Conservation (phyloP, 1,140 invertebrate species). For the Heterodera schachtii region DNA sequence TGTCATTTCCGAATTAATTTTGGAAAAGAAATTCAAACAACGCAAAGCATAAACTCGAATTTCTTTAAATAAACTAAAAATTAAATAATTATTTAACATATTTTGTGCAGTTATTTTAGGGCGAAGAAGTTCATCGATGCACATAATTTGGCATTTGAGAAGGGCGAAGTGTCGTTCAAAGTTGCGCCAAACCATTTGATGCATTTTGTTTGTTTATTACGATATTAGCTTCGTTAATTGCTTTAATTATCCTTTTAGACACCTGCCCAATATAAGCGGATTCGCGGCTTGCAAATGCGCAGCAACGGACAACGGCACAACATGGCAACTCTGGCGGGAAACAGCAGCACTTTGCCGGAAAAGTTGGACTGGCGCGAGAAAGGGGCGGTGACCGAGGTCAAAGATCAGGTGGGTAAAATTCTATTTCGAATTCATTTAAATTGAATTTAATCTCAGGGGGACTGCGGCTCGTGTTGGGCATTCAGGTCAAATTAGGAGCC, state of each 20-base stretch:
- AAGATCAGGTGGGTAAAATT: slow-evolving; percentile 78
- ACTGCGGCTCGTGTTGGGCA: slow-evolving; percentile 91
- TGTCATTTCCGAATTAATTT: too few species aligned
- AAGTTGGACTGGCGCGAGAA: slow-evolving; percentile 80
- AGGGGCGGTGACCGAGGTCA: slow-evolving; percentile 85
- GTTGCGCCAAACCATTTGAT: background rate
- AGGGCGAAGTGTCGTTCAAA: background rate
- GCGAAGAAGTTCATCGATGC: background rate
- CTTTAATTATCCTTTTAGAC: background rate
- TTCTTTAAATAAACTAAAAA: too few species aligned
- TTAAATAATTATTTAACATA: too few species aligned
- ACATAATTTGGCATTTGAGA: slow-evolving; percentile 10
- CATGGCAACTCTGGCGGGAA: background rate
- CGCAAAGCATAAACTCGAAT: too few species aligned
- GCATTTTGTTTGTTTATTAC: background rate
- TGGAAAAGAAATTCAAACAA: too few species aligned
- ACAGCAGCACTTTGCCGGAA: slow-evolving; percentile 50
- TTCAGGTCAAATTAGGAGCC: slow-evolving; percentile 69
- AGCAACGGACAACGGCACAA: background rate
- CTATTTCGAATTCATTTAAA: background rate
- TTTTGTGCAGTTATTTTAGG: background rate
- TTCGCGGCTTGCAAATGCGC: background rate
- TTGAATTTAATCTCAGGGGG: slow-evolving; percentile 61
- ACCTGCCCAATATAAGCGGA: background rate
- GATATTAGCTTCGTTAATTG: background rate